phyloP scores from a whole-genome alignment of 2,797 vertebrate species.

The Trichosurus vulpecula region DNA sequence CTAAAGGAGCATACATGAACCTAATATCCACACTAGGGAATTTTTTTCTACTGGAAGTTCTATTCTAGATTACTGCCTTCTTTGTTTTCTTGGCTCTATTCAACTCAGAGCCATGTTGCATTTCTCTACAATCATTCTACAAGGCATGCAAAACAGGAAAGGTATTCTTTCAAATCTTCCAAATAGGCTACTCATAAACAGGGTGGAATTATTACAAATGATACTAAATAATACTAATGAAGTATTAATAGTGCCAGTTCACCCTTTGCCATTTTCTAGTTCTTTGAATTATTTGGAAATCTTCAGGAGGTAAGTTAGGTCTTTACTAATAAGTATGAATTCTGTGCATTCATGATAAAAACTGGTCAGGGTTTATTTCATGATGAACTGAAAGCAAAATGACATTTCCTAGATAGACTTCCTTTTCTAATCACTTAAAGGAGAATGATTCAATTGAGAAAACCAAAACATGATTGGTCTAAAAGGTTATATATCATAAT shows the following conservation, averaged over 20 bases:
- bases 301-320: not conserved
- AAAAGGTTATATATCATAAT: not conserved
- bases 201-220: not conserved
- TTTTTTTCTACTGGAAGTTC: not conserved
- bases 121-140: not conserved
- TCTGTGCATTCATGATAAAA: slow-evolving; percentile 15
- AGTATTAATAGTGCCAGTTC: slow-evolving; percentile 17
- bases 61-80: slow-evolving; percentile 45
- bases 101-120: not conserved
- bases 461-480: slow-evolving; percentile 36
- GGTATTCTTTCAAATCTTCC: not conserved
- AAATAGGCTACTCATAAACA: not conserved
- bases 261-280: slow-evolving; percentile 8
- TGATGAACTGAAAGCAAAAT: slow-evolving; percentile 48
- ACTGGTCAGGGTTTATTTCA: slow-evolving; percentile 3
- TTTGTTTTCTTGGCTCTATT: not conserved
- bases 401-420: slow-evolving; percentile 13
- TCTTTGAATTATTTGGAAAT: slow-evolving; percentile 7
- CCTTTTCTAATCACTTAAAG: slow-evolving; percentile 43
- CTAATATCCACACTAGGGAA: slow-evolving; percentile 13
- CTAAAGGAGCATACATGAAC: not conserved
- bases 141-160: not conserved
- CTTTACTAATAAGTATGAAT: not conserved
- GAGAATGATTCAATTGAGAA: slow-evolving; percentile 51
- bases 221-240: slow-evolving; percentile 22